Percentiles rank a stretch among this genome's conserved stretches.
Conservation (phyloP, 2,797 vertebrate genomes). For the Microchirus variegatus region DNA sequence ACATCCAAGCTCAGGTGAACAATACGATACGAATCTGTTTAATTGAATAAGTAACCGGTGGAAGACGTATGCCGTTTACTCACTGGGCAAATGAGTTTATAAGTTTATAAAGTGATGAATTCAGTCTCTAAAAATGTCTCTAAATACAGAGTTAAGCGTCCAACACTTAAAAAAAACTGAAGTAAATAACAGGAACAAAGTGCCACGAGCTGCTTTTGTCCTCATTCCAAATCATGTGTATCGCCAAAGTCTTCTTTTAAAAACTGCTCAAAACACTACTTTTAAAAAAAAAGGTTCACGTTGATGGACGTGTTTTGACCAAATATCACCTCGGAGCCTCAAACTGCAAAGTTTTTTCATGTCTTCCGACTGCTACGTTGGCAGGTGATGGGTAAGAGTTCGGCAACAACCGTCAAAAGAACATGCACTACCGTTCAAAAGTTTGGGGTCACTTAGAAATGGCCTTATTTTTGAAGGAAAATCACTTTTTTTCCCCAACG, state of each 20-base stretch:
- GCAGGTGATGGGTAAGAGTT: conserved; percentile 11
- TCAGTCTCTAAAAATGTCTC: not conserved
- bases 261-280: too few relatives aligned
- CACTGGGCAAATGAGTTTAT: too few relatives aligned
- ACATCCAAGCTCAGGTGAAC: too few relatives aligned
- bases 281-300: too few relatives aligned
- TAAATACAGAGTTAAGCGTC: conserved; percentile 1
- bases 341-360: not conserved
- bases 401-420: conserved; percentile 47
- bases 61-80: not conserved
- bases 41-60: not conserved
- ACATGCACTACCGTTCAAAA: too few relatives aligned
- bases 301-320: conserved; percentile 3
- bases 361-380: conserved; percentile 1
- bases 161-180: not conserved
- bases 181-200: not conserved
- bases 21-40: not conserved
- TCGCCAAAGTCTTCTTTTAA: not conserved
- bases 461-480: too few relatives aligned
- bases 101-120: not conserved
- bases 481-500: too few relatives aligned
- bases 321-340: conserved; percentile 3
- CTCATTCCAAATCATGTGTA: not conserved
- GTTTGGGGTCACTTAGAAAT: too few relatives aligned
- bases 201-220: too few relatives aligned